Evolutionary conservation across 2,888 invertebrate genomes (phyloP).

Genomic region (Eristalis arbustorum): DNA sequence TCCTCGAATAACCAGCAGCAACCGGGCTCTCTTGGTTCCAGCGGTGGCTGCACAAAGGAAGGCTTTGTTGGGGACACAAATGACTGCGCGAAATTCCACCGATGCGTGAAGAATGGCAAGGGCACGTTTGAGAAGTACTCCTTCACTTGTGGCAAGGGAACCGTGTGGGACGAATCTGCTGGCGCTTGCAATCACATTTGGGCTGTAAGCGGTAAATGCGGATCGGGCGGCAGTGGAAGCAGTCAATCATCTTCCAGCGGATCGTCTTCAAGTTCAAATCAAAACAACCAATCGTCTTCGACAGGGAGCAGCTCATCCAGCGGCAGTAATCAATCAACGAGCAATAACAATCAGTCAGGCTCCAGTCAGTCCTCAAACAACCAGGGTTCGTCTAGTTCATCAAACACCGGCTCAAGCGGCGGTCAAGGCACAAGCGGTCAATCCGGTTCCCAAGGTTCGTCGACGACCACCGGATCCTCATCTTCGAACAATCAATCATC

Average conservation of each 20-base stretch:
- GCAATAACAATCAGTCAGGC: not conserved
- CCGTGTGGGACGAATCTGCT: slow-evolving; percentile 81
- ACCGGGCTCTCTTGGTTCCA: slow-evolving; percentile 45
- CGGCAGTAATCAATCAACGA: slow-evolving; percentile 17
- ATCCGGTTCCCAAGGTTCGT: not conserved
- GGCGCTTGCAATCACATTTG: slow-evolving; percentile 72
- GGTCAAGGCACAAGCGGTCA: slow-evolving; percentile 50
- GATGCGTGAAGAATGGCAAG: slow-evolving; percentile 83
- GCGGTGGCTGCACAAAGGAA: slow-evolving; percentile 73
- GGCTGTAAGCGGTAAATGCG: slow-evolving; percentile 60
- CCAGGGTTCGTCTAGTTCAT: slow-evolving; percentile 15
- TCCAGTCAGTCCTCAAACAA: slow-evolving; percentile 46
- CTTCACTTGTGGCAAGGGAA: slow-evolving; percentile 83
- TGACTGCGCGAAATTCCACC: slow-evolving; percentile 84
- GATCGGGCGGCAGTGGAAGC: slow-evolving; percentile 23
- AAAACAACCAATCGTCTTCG: slow-evolving; percentile 45
- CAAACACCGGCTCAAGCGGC: slow-evolving; percentile 33
- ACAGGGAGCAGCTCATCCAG: slow-evolving; percentile 46
- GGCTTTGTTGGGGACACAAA: slow-evolving; percentile 77
- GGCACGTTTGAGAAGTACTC: slow-evolving; percentile 83
- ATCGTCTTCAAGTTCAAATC: slow-evolving; percentile 7
- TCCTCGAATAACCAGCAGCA: slow-evolving; percentile 63
- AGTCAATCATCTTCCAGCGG: slow-evolving; percentile 33
- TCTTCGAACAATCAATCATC: slow-evolving; percentile 43
- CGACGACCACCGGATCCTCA: not conserved